Conservation (phyloP, 92 coral and sea anemone species). For the Porites lobata region DNA sequence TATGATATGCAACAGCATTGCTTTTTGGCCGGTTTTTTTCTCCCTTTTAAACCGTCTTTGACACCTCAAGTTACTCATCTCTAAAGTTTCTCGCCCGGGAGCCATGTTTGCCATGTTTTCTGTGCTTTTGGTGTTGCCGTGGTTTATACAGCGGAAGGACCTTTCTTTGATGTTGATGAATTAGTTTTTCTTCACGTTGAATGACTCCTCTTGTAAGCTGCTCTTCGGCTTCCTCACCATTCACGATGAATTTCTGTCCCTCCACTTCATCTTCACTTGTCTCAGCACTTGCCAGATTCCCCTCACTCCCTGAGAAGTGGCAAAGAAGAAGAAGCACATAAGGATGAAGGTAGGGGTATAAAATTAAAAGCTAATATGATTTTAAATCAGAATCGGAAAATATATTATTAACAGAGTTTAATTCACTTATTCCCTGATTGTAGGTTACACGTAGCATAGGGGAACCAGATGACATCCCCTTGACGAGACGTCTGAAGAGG, state of each 20-base stretch:
- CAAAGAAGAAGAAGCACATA: background rate
- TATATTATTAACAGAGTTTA: no score
- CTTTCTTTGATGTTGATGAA: conserved; percentile 8
- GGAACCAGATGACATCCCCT: no score
- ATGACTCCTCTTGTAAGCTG: conserved; percentile 42
- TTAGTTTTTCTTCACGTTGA: background rate
- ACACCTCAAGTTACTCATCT: background rate
- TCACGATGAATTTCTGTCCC: conserved; percentile 63
- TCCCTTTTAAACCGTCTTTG: no score
- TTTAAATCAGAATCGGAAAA: no score
- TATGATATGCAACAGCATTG: background rate
- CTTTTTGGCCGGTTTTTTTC: background rate
- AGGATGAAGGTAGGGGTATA: no score
- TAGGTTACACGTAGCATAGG: no score
- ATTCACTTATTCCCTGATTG: no score
- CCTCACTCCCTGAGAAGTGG: conserved; percentile 31
- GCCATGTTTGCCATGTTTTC: conserved; percentile 21
- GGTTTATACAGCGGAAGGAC: conserved; percentile 47
- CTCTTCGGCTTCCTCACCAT: conserved; percentile 79
- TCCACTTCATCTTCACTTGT: conserved; percentile 14
- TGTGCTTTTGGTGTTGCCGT: conserved; percentile 14
- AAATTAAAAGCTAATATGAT: no score
- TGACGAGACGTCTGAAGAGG: no score
- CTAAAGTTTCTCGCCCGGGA: background rate
- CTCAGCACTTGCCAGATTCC: conserved; percentile 23